Base-by-base conservation (phyloP, 2,797 vertebrate genomes). In the Siniperca obscura region DNA sequence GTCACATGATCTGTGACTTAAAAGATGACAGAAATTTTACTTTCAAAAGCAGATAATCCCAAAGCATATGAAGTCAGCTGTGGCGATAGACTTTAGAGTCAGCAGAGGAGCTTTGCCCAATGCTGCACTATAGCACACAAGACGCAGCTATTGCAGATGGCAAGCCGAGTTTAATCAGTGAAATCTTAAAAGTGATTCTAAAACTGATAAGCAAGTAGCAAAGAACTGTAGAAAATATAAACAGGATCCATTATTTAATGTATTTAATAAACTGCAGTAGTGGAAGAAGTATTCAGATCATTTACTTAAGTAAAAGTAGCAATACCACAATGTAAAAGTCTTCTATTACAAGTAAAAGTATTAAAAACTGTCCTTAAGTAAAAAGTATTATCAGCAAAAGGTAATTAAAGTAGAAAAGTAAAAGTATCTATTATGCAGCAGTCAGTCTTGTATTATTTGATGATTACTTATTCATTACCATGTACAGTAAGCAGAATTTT, bases 1-100 rank as follows among this genome's bases (percentile, higher is more conserved):
- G n/a, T n/a, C n/a, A n/a, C n/a, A n/a, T n/a, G n/a, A n/a, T n/a
- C 67, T 66, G 38, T 55, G 46, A 84, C 73, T 55, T 30, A 56
- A 52, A 48, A 64, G 17, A 72, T 34, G 25, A 81, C 1, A 30
- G 1, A 36, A 11, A 4, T 50, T 12, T 62, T 38, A 57, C 40
- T 66, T 42, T 60, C 16, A 34, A 22, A 48, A 66, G 50, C 68
- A 42, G 48, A 40, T 25, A 13, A 34, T 59, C 53, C 17, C 6
- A 52, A n/a, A 52, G 48, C 42, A 46, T 1, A 21, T 42, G 27
- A 53, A 30, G 42, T 59, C 17, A 66, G 16, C 57, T 59, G 69
- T 64, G 64, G 61, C 72, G 56, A 42, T 13, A 30, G 25, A 70
- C 55, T 48, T 48, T 0, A 36, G n/a, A 62, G 48, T 57, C 48